Evolutionary conservation across 2,888 invertebrate species (phyloP), one percentile per base, ranked within the genome.

Genomic region (Caenorhabditis sinica): DNA sequence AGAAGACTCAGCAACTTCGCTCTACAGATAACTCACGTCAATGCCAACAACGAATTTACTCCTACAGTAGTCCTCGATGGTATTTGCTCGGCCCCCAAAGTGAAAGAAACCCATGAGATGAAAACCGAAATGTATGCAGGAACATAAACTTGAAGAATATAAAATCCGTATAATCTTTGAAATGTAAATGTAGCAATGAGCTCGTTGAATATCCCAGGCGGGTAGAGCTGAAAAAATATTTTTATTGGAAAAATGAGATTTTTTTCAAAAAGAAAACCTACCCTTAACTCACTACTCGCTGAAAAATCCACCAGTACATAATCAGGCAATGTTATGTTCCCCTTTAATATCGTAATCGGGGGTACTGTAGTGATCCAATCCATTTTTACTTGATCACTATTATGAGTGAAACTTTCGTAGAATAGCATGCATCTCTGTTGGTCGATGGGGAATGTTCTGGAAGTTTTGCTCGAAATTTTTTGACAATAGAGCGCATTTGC

Each of bases 201-300:
- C 66, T 93, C 93, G 83, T 93, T 90, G 90, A 91, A 93, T 15
- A 92, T 85, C 5, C 93, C 93, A 9, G 93, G 92, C 13, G 93
- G 93, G 82, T 93, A 93, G 23, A 91, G 77, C 91, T 92, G 79
- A 43, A 69, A 69, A 11, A 23, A 23, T 5, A 23, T 17, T 11
- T 56, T 28, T 40, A 45, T n/a, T n/a, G n/a, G n/a, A n/a, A n/a
- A 20, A 33, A 58, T 33, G 2, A 17, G 49, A 15, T 5, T 0
- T 17, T 49, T 49, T 1, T 49, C 13, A 5, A 51, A 51, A 20
- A n/a, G 4, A 51, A 51, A 53, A 69, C 79, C 58, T 36, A 91
- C 91, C 80, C 93, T 74, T 15, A 87, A 60, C 36, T 91, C 89
- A 53, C 86, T 88, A 15, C 87, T 83, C 9, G 92, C 89, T 33